Conservation (phyloP, 2,113 vertebrate genomes). For the Gymnarchus niloticus region DNA sequence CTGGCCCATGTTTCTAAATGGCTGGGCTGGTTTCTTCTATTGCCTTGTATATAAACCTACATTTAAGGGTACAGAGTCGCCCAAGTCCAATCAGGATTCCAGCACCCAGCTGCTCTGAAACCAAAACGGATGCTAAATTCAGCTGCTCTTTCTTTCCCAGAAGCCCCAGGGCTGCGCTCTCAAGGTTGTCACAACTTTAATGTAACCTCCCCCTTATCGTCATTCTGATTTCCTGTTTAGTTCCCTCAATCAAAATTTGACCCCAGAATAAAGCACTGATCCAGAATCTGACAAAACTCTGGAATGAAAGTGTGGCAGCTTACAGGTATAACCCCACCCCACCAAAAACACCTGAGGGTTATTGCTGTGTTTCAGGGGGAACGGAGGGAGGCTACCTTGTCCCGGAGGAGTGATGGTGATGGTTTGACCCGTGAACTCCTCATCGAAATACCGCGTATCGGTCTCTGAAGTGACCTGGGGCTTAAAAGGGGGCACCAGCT, state of each 20-base stretch:
- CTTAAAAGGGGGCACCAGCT: slow-evolving; percentile 88
- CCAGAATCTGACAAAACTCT: not conserved
- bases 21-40: not conserved
- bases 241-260: not conserved
- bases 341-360: not conserved
- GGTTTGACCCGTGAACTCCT: slow-evolving; percentile 92
- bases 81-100: not conserved
- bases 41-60: not conserved
- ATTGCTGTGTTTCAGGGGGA: not conserved
- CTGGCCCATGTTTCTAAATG: not conserved
- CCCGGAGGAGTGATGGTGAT: slow-evolving; percentile 95
- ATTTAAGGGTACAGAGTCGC: not conserved
- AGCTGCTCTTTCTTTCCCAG: not conserved
- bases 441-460: slow-evolving; percentile 88
- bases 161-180: not conserved
- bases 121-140: not conserved
- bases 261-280: not conserved
- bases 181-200: not conserved
- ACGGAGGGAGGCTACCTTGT: slow-evolving; percentile 81
- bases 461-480: slow-evolving; percentile 93
- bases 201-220: too few species aligned
- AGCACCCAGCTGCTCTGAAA: not conserved
- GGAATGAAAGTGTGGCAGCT: not conserved
- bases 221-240: not conserved
- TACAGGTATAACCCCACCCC: not conserved